phyloP scores from a whole-genome alignment of 2,113 vertebrate genomes.

The Catharus minimus region DNA sequence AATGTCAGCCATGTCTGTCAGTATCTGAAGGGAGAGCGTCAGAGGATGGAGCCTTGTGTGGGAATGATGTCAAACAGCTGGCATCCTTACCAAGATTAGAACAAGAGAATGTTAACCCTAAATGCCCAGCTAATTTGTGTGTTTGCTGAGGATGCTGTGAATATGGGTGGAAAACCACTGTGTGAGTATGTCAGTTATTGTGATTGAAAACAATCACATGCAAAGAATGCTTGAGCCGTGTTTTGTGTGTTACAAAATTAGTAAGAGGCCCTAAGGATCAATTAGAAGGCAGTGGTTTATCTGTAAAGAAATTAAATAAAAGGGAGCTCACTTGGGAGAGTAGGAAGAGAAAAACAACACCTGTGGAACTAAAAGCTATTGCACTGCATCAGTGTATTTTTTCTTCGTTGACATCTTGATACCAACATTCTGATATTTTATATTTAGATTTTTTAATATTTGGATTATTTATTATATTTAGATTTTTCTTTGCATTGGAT shows the following conservation, averaged over 20 bases:
- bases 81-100: background rate
- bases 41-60: background rate
- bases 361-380: background rate
- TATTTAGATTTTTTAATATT: background rate
- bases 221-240: background rate
- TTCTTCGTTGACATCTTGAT: accelerated
- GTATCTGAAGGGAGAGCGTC: background rate
- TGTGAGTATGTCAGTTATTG: accelerated
- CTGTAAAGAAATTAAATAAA: background rate
- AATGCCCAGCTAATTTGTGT: background rate
- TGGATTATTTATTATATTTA: background rate
- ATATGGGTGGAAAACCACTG: background rate
- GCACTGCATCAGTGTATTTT: background rate
- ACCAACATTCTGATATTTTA: background rate
- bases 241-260: background rate
- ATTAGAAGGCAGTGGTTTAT: background rate
- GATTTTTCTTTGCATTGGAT: background rate
- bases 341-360: background rate
- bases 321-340: background rate
- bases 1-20: background rate
- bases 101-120: background rate
- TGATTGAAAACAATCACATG: background rate
- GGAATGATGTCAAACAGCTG: background rate
- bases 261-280: background rate
- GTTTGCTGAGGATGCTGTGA: background rate